Conservation (phyloP, 2,888 invertebrate genomes). For the Phrixothrix hirtus region DNA sequence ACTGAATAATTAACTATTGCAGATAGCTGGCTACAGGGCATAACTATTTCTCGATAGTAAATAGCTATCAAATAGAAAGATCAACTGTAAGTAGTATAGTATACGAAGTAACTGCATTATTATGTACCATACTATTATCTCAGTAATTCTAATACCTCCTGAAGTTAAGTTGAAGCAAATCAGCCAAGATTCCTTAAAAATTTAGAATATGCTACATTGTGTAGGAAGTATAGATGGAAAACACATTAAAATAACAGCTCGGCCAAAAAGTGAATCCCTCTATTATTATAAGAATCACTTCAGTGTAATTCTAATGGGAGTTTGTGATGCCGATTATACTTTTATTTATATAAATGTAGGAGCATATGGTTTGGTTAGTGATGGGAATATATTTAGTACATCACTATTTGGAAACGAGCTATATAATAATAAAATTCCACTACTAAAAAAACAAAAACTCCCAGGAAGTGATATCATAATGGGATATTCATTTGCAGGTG, state of each 20-base stretch:
- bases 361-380: constrained; percentile 41
- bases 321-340: constrained; percentile 41
- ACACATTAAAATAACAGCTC: constrained; percentile 38
- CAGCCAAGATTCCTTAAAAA: background rate
- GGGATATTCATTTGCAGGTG: constrained; percentile 15
- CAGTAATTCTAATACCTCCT: too few relatives aligned
- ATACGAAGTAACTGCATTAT: background rate
- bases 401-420: constrained; percentile 8
- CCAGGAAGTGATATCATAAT: constrained; percentile 2
- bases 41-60: constrained; percentile 8
- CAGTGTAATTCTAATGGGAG: constrained; percentile 43
- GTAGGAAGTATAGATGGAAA: constrained; percentile 44
- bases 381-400: constrained; percentile 39
- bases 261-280: constrained; percentile 40
- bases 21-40: constrained; percentile 6
- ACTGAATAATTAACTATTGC: background rate
- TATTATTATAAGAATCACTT: constrained; percentile 44
- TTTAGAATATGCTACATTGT: constrained; percentile 29
- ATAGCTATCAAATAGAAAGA: constrained; percentile 7
- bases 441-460: background rate
- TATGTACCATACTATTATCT: background rate
- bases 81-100: constrained; percentile 5
- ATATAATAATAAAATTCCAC: background rate
- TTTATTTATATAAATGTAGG: constrained; percentile 45
- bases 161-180: background rate